Percentiles rank a stretch among this genome's conserved stretches.
Conservation (phyloP, 1,140 invertebrate genomes). For the Listronotus oregonensis region DNA sequence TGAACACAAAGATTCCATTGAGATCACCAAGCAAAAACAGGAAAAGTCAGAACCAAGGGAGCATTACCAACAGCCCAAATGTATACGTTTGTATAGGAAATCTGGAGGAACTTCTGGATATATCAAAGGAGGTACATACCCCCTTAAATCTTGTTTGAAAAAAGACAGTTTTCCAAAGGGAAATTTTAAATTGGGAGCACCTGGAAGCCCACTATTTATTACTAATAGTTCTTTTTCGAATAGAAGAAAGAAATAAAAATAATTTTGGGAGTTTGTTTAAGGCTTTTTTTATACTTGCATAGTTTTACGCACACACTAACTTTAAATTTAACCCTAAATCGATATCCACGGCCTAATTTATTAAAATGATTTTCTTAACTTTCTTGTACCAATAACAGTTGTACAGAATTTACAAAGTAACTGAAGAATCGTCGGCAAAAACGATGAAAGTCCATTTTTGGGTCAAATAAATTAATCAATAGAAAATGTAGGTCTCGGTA, state of each 20-base stretch:
- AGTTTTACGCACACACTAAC: too few species aligned
- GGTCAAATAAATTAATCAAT: too few species aligned
- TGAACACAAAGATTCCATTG: slow-evolving; percentile 23
- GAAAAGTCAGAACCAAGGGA: slow-evolving; percentile 41
- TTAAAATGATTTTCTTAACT: too few species aligned
- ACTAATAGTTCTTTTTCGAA: slow-evolving; percentile 32
- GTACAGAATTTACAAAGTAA: too few species aligned
- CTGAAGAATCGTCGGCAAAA: too few species aligned
- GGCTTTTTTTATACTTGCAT: too few species aligned
- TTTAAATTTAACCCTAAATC: too few species aligned
- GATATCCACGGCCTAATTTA: too few species aligned
- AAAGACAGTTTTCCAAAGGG: slow-evolving; percentile 37
- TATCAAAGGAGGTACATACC: slow-evolving; percentile 47
- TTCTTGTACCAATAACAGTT: too few species aligned
- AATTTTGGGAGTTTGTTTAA: too few species aligned
- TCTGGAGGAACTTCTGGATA: slow-evolving; percentile 21
- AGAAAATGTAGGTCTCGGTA: too few species aligned
- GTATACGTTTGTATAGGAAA: slow-evolving; percentile 45
- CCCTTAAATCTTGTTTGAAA: slow-evolving; percentile 45
- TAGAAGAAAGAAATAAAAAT: slow-evolving; percentile 29
- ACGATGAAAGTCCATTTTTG: too few species aligned
- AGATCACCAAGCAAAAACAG: slow-evolving; percentile 28
- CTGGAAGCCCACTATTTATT: slow-evolving; percentile 45
- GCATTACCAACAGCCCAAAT: slow-evolving; percentile 46
- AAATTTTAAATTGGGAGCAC: slow-evolving; percentile 38